Conservation (phyloP, 2,888 invertebrate genomes). For the Boloria selene region DNA sequence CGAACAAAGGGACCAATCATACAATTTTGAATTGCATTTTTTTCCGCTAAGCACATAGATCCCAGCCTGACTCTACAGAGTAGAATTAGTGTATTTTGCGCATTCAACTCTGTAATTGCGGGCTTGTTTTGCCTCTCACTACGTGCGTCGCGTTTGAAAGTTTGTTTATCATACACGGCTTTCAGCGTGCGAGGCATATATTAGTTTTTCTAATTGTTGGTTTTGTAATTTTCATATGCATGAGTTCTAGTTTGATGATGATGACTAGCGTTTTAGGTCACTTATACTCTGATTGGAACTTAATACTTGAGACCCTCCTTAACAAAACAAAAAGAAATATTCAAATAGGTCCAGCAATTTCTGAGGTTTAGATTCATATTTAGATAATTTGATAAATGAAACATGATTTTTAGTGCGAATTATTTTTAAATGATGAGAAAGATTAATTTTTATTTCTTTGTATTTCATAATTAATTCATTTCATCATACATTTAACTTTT, state of each 20-base stretch:
- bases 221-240: not conserved
- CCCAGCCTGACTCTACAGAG: slow-evolving; percentile 38
- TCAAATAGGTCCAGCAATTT: too few species aligned
- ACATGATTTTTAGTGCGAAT: too few species aligned
- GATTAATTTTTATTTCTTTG: too few species aligned
- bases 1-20: slow-evolving; percentile 46
- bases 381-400: too few species aligned
- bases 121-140: slow-evolving; percentile 40
- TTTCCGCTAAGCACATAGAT: slow-evolving; percentile 44
- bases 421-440: too few species aligned
- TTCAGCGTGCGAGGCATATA: slow-evolving; percentile 12
- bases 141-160: slow-evolving; percentile 34
- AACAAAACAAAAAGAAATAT: too few species aligned
- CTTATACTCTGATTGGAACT: too few species aligned
- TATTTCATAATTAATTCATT: too few species aligned
- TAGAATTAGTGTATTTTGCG: slow-evolving; percentile 46
- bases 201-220: slow-evolving; percentile 9
- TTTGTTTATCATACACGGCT: slow-evolving; percentile 31
- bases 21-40: slow-evolving; percentile 45
- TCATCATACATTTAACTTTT: too few species aligned
- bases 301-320: too few species aligned
- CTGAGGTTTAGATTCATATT: too few species aligned
- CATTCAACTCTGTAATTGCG: slow-evolving; percentile 42
- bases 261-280: too few species aligned
- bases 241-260: not conserved